Percentiles rank a stretch among this genome's conserved stretches.
Evolutionary conservation across 2,797 vertebrate genomes (phyloP).

Genomic region (Lemur catta): DNA sequence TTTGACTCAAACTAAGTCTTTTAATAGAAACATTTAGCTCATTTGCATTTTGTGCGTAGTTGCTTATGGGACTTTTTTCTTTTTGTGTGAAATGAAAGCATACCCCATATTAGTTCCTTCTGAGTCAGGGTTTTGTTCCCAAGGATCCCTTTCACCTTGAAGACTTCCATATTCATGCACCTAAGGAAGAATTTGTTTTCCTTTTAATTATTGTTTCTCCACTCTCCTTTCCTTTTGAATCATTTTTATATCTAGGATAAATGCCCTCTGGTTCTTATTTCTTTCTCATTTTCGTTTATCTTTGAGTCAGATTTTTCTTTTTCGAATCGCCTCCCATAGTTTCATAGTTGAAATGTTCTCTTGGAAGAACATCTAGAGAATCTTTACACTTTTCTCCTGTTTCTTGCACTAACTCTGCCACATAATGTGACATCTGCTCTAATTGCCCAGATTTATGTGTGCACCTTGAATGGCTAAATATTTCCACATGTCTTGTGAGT

Average conservation of each 20-base stretch:
- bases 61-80: not conserved
- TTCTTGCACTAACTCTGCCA: not conserved
- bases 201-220: not conserved
- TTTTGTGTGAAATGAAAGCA: not conserved
- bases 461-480: not conserved
- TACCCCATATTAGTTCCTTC: not conserved
- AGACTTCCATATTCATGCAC: not conserved
- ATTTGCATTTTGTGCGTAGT: not conserved
- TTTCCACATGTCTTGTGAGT: not conserved
- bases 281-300: not conserved
- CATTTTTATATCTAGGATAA: not conserved
- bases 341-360: not conserved
- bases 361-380: not conserved
- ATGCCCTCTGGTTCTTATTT: not conserved
- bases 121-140: not conserved
- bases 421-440: not conserved
- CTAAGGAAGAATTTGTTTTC: not conserved
- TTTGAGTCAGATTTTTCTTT: not conserved
- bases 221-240: not conserved
- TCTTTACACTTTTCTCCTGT: not conserved
- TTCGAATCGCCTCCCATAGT: not conserved
- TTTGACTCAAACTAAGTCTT: slow-evolving; percentile 44
- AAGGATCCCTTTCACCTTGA: not conserved
- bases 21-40: not conserved
- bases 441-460: slow-evolving; percentile 17